Base-by-base conservation (phyloP, 2,888 invertebrate genomes). In the Argyresthia goedartella region DNA sequence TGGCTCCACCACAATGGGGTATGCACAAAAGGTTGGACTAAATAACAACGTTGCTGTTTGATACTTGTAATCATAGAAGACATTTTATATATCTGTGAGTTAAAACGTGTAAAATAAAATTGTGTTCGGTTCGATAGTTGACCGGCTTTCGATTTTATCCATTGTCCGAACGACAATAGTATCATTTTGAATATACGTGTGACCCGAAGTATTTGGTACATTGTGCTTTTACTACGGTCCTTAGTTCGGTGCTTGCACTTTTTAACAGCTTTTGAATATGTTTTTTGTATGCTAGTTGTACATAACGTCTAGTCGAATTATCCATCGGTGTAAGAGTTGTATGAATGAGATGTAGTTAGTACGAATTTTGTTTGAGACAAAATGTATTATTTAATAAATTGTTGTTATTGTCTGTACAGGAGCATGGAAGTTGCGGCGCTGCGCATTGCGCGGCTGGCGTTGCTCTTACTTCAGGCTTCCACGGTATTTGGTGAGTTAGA, bases 401-500 rank as follows among this genome's bases (percentile, higher is more conserved):
- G 47, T 13, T 47, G n/a, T n/a, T 47, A n/a, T 47, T 47, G 34
- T 15, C 39, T 11, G 39, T 7, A 8, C 10, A 11, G 39, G 39
- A 39, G 62, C 55, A 86, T 86, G 86, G 73, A 66, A 69, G 73
- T 74, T 62, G 78, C 75, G 58, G 71, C 73, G 73, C 76, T 81
- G 73, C 79, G 80, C 71, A 60, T 77, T 58, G 80, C 82, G 76
- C 80, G 70, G 72, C 71, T 84, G 58, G 76, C 74, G 67, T 63
- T 85, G 58, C 63, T 86, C 53, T 63, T 82, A 60, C 57, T 86
- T 55, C 85, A 86, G 60, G 74, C 75, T 52, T 71, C 85, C 35
- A 66, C 73, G 53, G 84, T 72, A 39, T 67, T 81, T 52, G 75
- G 85, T 85, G 63, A 80, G 81, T 35, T 13, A 3, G 11, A 7